Evolutionary conservation across 2,797 vertebrate species (phyloP).

Genomic region (Halcyon smyrnensis): DNA sequence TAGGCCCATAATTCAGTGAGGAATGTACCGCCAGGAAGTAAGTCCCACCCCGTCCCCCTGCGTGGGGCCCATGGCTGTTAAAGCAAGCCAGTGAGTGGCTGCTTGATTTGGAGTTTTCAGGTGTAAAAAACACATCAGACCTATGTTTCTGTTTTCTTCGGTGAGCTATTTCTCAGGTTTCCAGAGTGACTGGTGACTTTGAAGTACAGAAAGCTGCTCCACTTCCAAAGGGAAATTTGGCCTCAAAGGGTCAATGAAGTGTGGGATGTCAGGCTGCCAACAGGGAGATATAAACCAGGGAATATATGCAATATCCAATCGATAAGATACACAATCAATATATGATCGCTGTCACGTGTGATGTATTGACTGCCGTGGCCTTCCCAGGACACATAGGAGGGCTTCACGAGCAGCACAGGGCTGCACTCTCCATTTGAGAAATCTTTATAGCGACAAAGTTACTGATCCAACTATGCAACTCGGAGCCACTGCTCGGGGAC

Average conservation of each 20-base stretch:
- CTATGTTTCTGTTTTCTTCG: neutral
- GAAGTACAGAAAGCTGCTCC: neutral
- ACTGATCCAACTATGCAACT: neutral
- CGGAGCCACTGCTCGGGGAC: neutral
- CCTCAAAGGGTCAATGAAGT: rapidly evolving
- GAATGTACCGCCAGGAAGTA: slow-evolving; percentile 9
- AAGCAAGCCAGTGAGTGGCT: neutral
- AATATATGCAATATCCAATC: neutral
- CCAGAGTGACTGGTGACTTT: neutral
- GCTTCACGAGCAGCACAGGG: neutral
- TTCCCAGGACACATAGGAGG: neutral
- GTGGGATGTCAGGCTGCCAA: neutral
- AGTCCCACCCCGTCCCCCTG: slow-evolving; percentile 9
- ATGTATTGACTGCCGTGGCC: neutral
- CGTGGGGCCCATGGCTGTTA: neutral
- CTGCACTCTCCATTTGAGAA: neutral
- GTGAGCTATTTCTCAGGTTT: neutral
- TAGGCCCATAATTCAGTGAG: neutral
- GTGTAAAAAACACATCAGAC: neutral
- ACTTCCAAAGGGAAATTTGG: neutral
- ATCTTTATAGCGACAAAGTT: neutral
- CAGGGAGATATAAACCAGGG: neutral
- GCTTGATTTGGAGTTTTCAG: neutral
- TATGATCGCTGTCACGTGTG: neutral
- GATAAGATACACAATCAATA: neutral